phyloP scores from a whole-genome alignment of 1,140 invertebrate genomes.

The Asbolus verrucosus region DNA sequence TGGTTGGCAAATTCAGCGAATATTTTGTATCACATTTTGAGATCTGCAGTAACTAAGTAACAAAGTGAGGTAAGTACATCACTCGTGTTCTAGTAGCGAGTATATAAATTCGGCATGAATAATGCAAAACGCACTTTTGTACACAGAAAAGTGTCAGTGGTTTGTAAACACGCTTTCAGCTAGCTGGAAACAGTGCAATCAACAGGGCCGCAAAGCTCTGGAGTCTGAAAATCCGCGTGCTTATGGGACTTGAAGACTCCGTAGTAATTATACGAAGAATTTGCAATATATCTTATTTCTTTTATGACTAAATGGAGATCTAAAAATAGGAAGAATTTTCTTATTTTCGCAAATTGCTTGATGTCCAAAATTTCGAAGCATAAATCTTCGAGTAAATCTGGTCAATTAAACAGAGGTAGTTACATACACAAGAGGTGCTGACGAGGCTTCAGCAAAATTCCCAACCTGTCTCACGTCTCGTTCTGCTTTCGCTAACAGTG shows the following conservation, averaged over 20 bases:
- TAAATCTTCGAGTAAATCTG: background rate
- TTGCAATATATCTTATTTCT: conserved; percentile 34
- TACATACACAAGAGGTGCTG: background rate
- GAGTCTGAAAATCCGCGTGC: conserved; percentile 36
- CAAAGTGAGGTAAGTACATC: no score
- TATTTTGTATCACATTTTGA: no score
- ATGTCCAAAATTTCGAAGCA: no score
- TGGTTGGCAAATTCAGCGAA: no score
- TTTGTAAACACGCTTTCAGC: conserved; percentile 39
- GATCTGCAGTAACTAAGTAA: no score
- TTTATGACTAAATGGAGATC: conserved; percentile 20
- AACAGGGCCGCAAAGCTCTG: conserved; percentile 34
- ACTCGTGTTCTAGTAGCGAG: background rate
- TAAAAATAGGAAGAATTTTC: conserved; percentile 21
- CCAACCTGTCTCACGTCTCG: background rate
- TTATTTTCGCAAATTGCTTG: conserved; percentile 15
- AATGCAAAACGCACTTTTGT: conserved; percentile 1
- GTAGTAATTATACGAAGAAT: conserved; percentile 45
- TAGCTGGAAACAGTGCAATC: conserved; percentile 36
- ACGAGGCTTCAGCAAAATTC: background rate
- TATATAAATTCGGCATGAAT: background rate
- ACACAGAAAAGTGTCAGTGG: background rate
- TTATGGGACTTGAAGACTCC: conserved; percentile 36
- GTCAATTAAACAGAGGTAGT: conserved; percentile 11
- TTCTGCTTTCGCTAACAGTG: background rate